These are phyloP conservation scores for Rhyzopertha dominica DNA, from an alignment of 1,140 invertebrate genomes.

Conservation along the genomic window DNA sequence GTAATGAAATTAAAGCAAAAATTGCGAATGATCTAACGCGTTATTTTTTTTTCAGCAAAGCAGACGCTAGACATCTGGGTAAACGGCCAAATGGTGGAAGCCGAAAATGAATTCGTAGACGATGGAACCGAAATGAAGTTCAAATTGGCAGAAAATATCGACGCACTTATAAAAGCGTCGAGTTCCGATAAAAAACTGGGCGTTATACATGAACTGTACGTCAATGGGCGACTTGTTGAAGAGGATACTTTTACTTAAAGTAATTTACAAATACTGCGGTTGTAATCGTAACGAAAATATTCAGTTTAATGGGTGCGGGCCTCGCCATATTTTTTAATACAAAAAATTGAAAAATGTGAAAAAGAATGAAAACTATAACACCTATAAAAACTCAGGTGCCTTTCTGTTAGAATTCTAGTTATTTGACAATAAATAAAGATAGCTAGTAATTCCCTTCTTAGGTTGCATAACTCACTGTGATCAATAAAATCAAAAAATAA, in stretches of 20 bases:
- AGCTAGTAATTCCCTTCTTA: too few species aligned
- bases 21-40: not conserved
- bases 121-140: conserved; percentile 81
- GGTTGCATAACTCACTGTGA: too few species aligned
- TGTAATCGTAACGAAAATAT: too few species aligned
- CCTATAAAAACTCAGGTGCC: too few species aligned
- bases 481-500: too few species aligned
- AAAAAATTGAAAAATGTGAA: too few species aligned
- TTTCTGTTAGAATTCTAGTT: too few species aligned
- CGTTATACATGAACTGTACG: conserved; percentile 50
- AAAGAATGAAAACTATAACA: too few species aligned
- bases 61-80: conserved; percentile 73
- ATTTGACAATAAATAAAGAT: too few species aligned
- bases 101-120: conserved; percentile 72
- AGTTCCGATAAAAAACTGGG: conserved; percentile 52
- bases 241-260: conserved; percentile 26
- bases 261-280: too few species aligned
- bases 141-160: conserved; percentile 33
- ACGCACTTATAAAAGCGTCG: conserved; percentile 54
- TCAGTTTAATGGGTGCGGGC: too few species aligned
- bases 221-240: conserved; percentile 42
- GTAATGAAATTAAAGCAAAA: conserved; percentile 45
- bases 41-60: conserved; percentile 57
- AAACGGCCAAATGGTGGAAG: conserved; percentile 64
- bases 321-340: too few species aligned